Base-by-base conservation (phyloP, 1,140 invertebrate species). In the Phenacoccus solenopsis region DNA sequence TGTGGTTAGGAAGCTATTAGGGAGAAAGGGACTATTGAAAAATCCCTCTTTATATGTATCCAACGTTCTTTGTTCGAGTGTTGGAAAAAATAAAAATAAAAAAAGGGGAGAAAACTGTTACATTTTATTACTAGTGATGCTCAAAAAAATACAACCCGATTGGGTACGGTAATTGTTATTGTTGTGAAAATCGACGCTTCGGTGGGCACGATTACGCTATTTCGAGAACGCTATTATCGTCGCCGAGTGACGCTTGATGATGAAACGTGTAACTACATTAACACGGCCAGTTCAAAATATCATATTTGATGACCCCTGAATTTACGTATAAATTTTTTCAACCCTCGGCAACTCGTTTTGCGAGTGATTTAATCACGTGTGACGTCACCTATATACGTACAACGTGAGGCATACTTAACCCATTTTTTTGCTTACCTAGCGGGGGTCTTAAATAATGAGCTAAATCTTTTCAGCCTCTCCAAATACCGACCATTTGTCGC, bases 71-170 rank as follows among this genome's bases (percentile, higher is more conserved):
- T 49, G 38, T 49, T 49, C 38, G 38, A 32, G 30, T 32, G 38
- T 16, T 49, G 38, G 38, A 49, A 49, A 49, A 49, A 49, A 49
- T 49, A 49, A 49, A n/a, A 16, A n/a, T n/a, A 49, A n/a, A n/a
- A 49, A 16, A 4, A 49, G 38, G 38, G 38, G 38, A 49, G 38
- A 49, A 49, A 49, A 49, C 38, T 49, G 38, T 49, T 49, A 49
- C 38, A 49, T 49, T 49, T 49, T 49, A 49, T 49, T 49, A 49
- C 38, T 49, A 49, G 38, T 49, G 38, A 49, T 49, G 38, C 38
- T 49, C 38, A 16, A n/a, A 49, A 49, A 49, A 49, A 49, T 16
- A 49, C 5, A 49, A 49, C n/a, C n/a, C 38, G 38, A 49, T 49
- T 49, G 38, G 38, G 12, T 49, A 49, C 20, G 16, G 38, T 49